Percentiles rank a stretch among this genome's conserved stretches.
Evolutionary conservation across 2,113 vertebrate species (phyloP).

Genomic region (Asarcornis scutulata): DNA sequence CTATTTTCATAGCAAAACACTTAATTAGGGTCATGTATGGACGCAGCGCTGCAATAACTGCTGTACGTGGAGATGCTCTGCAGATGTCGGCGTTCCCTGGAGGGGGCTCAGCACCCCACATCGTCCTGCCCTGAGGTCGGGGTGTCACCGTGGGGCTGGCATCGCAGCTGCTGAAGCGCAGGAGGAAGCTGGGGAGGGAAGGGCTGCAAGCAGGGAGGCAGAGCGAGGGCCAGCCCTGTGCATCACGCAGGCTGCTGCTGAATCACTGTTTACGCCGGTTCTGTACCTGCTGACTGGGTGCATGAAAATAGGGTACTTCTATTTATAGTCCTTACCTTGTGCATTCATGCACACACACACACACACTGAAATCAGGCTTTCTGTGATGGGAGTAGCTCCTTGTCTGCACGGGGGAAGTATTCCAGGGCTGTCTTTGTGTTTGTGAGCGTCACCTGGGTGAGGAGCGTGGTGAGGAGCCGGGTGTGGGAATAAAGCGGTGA

Average conservation of each 20-base stretch:
- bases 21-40: not conserved
- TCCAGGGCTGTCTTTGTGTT: not conserved
- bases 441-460: fast-evolving
- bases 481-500: not conserved
- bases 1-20: not conserved
- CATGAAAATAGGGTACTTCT: slow-evolving; percentile 48
- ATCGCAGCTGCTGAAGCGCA: not conserved
- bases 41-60: not conserved
- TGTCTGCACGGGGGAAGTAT: not conserved
- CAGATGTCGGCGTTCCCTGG: not conserved
- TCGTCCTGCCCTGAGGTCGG: fast-evolving
- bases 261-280: slow-evolving; percentile 55
- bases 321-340: slow-evolving; percentile 64
- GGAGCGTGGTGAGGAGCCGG: not conserved
- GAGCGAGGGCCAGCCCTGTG: not conserved
- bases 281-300: slow-evolving; percentile 44
- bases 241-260: slow-evolving; percentile 12
- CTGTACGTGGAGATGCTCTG: not conserved
- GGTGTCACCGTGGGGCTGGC: not conserved
- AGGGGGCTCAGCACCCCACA: not conserved
- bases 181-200: not conserved
- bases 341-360: slow-evolving; percentile 16
- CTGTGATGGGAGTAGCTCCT: not conserved
- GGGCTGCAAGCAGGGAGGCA: not conserved
- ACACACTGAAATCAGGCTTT: slow-evolving; percentile 2